These are phyloP conservation scores for Megatriorchis doriae DNA, from an alignment of 2,113 vertebrate genomes.

Conservation along the genomic window DNA sequence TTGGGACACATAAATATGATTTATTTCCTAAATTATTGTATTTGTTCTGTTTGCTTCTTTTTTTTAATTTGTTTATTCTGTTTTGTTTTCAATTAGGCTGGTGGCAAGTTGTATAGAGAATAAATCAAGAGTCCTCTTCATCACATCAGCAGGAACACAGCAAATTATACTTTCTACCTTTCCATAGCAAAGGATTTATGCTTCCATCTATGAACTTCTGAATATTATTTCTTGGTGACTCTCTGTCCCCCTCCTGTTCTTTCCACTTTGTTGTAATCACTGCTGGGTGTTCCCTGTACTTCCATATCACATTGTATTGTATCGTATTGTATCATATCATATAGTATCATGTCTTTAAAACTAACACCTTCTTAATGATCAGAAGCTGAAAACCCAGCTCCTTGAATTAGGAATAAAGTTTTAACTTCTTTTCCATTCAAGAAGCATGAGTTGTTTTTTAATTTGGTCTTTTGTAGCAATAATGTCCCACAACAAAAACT, in stretches of 20 bases:
- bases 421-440: neutral
- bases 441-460: neutral
- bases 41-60: neutral
- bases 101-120: neutral
- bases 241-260: neutral
- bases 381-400: neutral
- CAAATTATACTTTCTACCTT: neutral
- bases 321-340: fast-evolving
- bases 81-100: neutral
- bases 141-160: neutral
- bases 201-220: neutral
- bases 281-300: neutral
- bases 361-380: neutral
- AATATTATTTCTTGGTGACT: neutral
- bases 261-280: neutral
- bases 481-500: neutral
- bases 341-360: neutral
- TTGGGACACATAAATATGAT: neutral
- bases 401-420: constrained; percentile 9
- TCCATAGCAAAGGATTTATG: neutral
- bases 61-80: neutral
- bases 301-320: neutral
- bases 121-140: neutral
- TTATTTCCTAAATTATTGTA: neutral
- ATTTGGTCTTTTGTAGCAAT: neutral